Base-by-base conservation (phyloP, 2,888 invertebrate genomes). In the Xestia sexstrigata region DNA sequence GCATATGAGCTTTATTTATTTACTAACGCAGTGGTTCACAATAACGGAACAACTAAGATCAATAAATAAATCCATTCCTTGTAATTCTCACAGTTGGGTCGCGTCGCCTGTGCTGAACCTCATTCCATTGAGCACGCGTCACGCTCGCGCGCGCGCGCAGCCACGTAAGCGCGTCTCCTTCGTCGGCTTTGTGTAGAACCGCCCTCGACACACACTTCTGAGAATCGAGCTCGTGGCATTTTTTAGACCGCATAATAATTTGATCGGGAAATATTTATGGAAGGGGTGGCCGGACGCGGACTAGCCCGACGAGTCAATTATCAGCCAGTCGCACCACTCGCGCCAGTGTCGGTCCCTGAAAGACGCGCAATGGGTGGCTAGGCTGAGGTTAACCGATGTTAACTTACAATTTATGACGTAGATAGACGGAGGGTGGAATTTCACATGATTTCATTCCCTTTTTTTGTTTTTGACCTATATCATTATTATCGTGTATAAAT, bases 191-290 rank as follows among this genome's bases (percentile, higher is more conserved):
- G 95, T 95, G 94, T 94, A 89, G 91, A 95, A 95, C 96, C 96
- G 95, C 96, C 95, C 95, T 93, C 91, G 93, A 93, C 91, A 89
- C 92, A 88, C 88, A 91, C 90, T 96, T 96, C 96, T 92, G 88
- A 93, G 96, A 96, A 96, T 93, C 89, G 94, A 92, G 92, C 95
- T 95, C 93, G 94, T 95, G 94, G 95, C 94, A 94, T 95, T 96
- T 96, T 96, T 96, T 96, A 94, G 93, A 92, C 92, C 93, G 94
- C 94, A 95, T 95, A 95, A 96, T 96, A 96, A 96, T 96, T 96
- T 96, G 95, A 96, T 96, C 95, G 96, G 96, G 96, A 96, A 96
- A 96, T 96, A 96, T 96, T 96, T 96, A 96, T 96, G 95, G 96
- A 96, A 95, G 94, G 96, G 95, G 95, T 95, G 95, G 93, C 93